phyloP scores from a whole-genome alignment of 2,888 invertebrate species.

The Eupithecia abbreviata region DNA sequence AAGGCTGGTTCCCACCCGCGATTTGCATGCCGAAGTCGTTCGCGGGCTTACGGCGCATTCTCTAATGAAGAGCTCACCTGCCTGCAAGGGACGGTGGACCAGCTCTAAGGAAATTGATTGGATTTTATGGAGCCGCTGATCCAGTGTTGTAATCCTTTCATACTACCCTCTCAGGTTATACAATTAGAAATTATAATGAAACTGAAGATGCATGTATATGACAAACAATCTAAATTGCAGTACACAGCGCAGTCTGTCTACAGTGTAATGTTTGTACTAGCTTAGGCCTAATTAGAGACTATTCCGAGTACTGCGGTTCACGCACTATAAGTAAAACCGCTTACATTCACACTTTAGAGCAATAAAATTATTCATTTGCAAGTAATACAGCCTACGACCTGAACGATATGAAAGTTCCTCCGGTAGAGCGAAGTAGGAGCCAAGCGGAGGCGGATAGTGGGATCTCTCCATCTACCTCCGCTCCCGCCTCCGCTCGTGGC shows the following conservation, averaged over 20 bases:
- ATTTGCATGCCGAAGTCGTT: conserved; percentile 45
- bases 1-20: conserved; percentile 41
- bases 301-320: too few species aligned
- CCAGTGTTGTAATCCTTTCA: background rate
- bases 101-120: background rate
- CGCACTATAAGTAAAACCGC: too few species aligned
- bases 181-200: too few species aligned
- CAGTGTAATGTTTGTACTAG: too few species aligned
- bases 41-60: conserved; percentile 21
- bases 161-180: background rate
- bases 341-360: too few species aligned
- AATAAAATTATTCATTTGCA: background rate
- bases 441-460: background rate
- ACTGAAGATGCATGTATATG: too few species aligned
- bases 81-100: conserved; percentile 9
- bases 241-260: too few species aligned
- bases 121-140: conserved; percentile 2
- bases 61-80: conserved; percentile 39
- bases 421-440: background rate
- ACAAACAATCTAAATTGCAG: too few species aligned
- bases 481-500: background rate
- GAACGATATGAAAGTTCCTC: background rate
- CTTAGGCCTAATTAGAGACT: too few species aligned
- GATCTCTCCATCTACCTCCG: background rate
- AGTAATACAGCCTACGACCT: background rate